These are phyloP conservation scores for Lagodon rhomboides DNA, from an alignment of 2,797 vertebrate genomes.

Conservation along the genomic window DNA sequence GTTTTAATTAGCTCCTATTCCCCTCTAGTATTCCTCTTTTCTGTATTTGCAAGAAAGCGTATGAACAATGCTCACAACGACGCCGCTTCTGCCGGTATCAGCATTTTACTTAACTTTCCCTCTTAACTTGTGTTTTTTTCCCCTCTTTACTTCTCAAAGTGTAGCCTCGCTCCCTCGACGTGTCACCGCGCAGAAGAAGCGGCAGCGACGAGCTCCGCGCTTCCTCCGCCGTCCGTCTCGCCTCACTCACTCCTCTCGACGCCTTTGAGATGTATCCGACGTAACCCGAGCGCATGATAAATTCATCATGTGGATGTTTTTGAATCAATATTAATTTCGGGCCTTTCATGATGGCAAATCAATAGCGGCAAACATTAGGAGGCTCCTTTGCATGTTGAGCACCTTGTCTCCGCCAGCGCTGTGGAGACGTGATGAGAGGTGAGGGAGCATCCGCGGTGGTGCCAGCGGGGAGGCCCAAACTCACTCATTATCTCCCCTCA, in stretches of 20 bases:
- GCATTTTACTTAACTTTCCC: constrained; percentile 84
- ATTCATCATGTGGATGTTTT: constrained; percentile 79
- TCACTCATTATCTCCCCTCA: constrained; percentile 84
- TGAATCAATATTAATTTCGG: constrained; percentile 81
- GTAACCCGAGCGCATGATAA: constrained; percentile 54
- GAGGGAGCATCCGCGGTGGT: constrained; percentile 67
- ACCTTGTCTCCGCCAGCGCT: constrained; percentile 65
- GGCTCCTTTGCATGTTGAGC: constrained; percentile 79
- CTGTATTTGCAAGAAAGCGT: constrained; percentile 85
- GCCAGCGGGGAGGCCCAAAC: constrained; percentile 81
- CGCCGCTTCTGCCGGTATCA: constrained; percentile 80
- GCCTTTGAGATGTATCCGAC: constrained; percentile 56
- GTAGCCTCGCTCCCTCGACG: constrained; percentile 60
- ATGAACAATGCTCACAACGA: constrained; percentile 84
- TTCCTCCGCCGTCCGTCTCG: constrained; percentile 27
- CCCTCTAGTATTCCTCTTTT: constrained; percentile 88
- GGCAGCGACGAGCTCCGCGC: constrained; percentile 16
- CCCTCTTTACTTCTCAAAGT: constrained; percentile 77
- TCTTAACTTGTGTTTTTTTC: constrained; percentile 79
- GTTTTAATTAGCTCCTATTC: constrained; percentile 87
- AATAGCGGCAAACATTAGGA: constrained; percentile 72
- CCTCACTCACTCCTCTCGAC: constrained; percentile 16
- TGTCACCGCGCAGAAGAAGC: constrained; percentile 39
- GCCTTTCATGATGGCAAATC: constrained; percentile 78
- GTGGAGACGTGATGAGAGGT: constrained; percentile 75